These are phyloP conservation scores for Laupala kohalensis DNA, from an alignment of 1,140 invertebrate genomes.

Conservation along the genomic window DNA sequence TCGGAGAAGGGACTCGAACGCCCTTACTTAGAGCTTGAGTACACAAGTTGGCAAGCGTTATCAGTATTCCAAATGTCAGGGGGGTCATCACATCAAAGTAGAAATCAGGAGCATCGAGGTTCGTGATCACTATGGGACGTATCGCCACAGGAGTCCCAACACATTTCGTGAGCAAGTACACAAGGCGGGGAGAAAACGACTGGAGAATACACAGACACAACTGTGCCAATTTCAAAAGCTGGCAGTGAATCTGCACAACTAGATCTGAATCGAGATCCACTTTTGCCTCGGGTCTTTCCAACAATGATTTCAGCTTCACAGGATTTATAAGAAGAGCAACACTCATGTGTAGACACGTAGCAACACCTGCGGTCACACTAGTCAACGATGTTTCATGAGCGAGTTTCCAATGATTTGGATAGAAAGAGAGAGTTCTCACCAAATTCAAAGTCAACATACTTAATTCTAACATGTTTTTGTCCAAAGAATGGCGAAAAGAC, in stretches of 20 bases:
- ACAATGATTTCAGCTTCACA: neutral
- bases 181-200: neutral
- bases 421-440: neutral
- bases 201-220: neutral
- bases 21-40: neutral
- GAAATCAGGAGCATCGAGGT: neutral
- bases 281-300: neutral
- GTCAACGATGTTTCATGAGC: constrained; percentile 1
- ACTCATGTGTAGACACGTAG: neutral
- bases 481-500: neutral
- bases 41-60: constrained; percentile 2
- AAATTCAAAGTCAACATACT: neutral
- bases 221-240: neutral
- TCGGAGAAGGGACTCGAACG: neutral
- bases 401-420: neutral
- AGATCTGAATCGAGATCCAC: neutral
- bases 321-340: neutral
- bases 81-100: neutral
- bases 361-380: neutral
- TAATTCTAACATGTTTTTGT: neutral
- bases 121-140: neutral
- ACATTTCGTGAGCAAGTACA: neutral
- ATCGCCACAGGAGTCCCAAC: neutral
- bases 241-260: neutral
- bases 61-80: neutral